These are phyloP conservation scores for Brachionus plicatilis DNA, from an alignment of 1,140 invertebrate species.

Conservation along the genomic window DNA sequence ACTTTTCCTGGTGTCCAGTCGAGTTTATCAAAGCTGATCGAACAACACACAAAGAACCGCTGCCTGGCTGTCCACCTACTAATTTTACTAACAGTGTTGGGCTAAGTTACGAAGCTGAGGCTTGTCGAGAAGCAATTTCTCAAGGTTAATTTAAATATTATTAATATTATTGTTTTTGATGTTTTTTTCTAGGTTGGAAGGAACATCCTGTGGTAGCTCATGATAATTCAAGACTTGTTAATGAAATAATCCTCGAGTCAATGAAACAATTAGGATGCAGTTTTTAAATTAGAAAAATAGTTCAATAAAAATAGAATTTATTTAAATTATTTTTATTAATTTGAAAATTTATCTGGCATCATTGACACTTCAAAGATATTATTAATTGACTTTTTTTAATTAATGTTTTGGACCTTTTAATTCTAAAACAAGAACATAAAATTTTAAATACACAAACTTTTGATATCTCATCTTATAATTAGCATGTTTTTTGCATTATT, in stretches of 20 bases:
- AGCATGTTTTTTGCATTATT: too few species aligned
- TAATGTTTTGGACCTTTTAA: too few species aligned
- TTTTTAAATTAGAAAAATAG: neutral
- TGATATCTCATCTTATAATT: too few species aligned
- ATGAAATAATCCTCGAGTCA: conserved; percentile 64
- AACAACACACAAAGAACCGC: neutral
- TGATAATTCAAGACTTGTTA: conserved; percentile 62
- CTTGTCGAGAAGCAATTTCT: conserved; percentile 41
- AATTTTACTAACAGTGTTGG: conserved; percentile 27
- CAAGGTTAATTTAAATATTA: conserved; percentile 21
- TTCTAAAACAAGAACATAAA: too few species aligned
- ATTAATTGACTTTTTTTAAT: too few species aligned
- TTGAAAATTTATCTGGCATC: neutral
- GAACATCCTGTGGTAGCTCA: conserved; percentile 63
- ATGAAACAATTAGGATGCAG: conserved; percentile 61
- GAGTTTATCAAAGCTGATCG: conserved; percentile 41
- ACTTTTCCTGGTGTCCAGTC: conserved; percentile 44
- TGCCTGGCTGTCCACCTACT: neutral
- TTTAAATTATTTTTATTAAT: neutral
- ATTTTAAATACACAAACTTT: too few species aligned
- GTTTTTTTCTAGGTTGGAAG: conserved; percentile 46
- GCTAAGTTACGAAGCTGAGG: conserved; percentile 4
- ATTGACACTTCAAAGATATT: too few species aligned
- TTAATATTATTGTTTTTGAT: neutral
- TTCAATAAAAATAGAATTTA: neutral